These are phyloP conservation scores for Chiridota heheva DNA, from an alignment of 35 echinoderm and acorn worm species.

Conservation along the genomic window DNA sequence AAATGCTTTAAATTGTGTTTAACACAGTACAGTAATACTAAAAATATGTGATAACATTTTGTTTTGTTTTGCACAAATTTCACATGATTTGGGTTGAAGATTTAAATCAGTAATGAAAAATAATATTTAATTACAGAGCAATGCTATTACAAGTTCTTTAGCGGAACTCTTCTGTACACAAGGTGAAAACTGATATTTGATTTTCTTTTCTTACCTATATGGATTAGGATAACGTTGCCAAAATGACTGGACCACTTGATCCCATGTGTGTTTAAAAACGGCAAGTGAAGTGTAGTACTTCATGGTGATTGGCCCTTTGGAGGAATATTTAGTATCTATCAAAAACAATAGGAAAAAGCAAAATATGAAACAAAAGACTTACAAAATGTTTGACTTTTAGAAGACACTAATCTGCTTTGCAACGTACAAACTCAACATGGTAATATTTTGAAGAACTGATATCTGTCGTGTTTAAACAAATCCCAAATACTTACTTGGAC, in stretches of 20 bases:
- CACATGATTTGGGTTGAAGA: not conserved
- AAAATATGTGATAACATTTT: not conserved
- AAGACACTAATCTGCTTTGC: no score
- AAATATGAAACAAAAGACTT: no score
- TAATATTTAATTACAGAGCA: not conserved
- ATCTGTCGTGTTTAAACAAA: no score
- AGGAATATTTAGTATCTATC: not conserved
- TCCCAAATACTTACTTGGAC: no score
- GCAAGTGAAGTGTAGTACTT: slow-evolving; percentile 73
- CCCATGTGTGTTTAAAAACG: slow-evolving; percentile 87
- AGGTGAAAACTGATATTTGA: not conserved
- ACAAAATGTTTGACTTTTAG: no score
- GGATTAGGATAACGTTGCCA: slow-evolving; percentile 93
- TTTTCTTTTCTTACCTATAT: slow-evolving; percentile 46
- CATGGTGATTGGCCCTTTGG: slow-evolving; percentile 30
- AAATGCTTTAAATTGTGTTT: no score
- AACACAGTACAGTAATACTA: no score
- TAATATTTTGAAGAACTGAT: no score
- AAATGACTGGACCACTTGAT: slow-evolving; percentile 75
- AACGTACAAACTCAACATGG: no score
- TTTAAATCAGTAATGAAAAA: not conserved
- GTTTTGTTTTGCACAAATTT: not conserved
- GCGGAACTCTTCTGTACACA: not conserved
- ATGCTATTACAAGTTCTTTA: not conserved
- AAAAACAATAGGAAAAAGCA: not conserved